Evolutionary conservation across 2,797 vertebrate species (phyloP).

Genomic region (Bradypodion pumilum): DNA sequence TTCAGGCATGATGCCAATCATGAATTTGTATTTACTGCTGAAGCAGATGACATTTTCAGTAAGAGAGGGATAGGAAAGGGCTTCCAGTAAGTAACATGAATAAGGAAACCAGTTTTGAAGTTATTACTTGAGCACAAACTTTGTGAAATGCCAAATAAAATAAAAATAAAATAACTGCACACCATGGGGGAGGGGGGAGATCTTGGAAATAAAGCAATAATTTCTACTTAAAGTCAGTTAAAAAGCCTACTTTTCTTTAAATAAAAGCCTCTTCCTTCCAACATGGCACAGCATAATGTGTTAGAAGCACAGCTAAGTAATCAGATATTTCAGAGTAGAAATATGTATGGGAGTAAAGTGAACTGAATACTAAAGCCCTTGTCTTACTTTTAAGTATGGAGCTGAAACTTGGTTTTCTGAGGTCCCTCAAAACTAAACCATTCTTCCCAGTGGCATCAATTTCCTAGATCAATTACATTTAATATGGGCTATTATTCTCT

Average conservation of each 20-base stretch:
- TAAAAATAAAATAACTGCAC: not conserved
- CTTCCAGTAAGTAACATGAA: not conserved
- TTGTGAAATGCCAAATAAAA: constrained; percentile 12
- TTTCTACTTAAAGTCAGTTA: not conserved
- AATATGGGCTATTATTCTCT: constrained; percentile 30
- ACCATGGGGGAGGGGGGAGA: rapidly evolving
- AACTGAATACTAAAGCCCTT: constrained; percentile 21
- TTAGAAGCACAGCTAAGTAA: constrained; percentile 9
- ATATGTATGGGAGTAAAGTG: not conserved
- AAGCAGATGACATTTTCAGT: not conserved
- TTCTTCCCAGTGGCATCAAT: constrained; percentile 36
- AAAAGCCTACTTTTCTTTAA: not conserved
- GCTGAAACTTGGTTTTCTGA: constrained; percentile 30
- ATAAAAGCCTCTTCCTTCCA: not conserved
- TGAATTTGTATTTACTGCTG: not conserved
- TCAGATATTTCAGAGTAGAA: constrained; percentile 23
- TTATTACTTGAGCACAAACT: not conserved
- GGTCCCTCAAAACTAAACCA: constrained; percentile 7
- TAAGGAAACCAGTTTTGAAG: not conserved
- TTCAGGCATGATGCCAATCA: not conserved
- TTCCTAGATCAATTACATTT: constrained; percentile 36
- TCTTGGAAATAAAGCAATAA: constrained; percentile 22
- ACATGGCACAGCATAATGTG: not conserved
- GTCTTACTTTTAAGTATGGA: not conserved
- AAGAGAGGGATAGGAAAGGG: not conserved